Conservation (phyloP, 2,888 invertebrate species). For the Rhimphoctona megacephalus region DNA sequence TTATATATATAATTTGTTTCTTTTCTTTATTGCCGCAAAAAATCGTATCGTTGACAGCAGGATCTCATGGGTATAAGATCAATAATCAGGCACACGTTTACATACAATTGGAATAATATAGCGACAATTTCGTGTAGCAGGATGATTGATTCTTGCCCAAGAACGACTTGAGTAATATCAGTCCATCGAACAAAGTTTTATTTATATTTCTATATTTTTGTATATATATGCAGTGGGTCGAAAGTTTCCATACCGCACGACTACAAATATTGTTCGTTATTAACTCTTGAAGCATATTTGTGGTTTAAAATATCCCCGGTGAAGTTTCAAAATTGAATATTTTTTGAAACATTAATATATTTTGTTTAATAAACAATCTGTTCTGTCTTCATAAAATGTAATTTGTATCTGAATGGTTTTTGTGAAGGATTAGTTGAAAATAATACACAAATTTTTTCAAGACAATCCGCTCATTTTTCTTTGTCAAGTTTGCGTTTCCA, state of each 20-base stretch:
- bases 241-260: not conserved
- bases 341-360: not conserved
- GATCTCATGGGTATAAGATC: not conserved
- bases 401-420: too few relatives aligned
- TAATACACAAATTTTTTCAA: too few relatives aligned
- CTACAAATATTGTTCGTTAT: not conserved
- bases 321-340: not conserved
- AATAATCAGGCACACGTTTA: constrained; percentile 15
- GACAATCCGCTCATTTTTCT: not conserved
- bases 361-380: not conserved
- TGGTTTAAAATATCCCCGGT: not conserved
- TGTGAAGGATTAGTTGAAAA: too few relatives aligned
- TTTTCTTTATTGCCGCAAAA: not conserved
- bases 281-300: not conserved
- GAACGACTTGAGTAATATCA: constrained; percentile 14
- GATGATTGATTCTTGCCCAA: not conserved
- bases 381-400: too few relatives aligned
- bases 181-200: constrained; percentile 13
- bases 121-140: not conserved
- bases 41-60: not conserved
- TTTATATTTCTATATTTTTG: not conserved
- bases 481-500: not conserved
- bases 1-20: constrained; percentile 3
- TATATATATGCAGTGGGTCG: not conserved
- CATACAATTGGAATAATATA: not conserved